Percentiles rank a stretch among this genome's conserved stretches.
These are phyloP conservation scores for Ceyx cyanopectus DNA, from an alignment of 2,113 vertebrate species.

Conservation along the genomic window DNA sequence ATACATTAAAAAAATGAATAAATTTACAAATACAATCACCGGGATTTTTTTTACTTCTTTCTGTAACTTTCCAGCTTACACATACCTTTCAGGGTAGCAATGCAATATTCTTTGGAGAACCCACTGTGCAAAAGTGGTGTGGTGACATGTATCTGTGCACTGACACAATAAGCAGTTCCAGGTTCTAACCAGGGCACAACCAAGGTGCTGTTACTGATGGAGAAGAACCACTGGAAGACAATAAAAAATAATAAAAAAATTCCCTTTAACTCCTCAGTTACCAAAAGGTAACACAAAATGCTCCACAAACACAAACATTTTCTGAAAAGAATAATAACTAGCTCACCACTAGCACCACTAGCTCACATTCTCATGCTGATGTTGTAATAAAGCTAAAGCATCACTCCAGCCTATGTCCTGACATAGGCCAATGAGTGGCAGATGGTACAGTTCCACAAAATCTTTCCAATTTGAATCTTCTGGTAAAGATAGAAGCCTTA, in stretches of 20 bases:
- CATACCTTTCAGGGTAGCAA: conserved; percentile 78
- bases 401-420: not conserved
- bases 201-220: conserved; percentile 66
- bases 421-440: not conserved
- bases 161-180: conserved; percentile 77
- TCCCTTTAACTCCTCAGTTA: not conserved
- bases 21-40: not conserved
- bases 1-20: not conserved
- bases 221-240: conserved; percentile 74
- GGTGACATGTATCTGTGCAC: conserved; percentile 52
- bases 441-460: not conserved
- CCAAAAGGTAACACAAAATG: not conserved
- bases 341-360: not conserved
- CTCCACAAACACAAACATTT: not conserved
- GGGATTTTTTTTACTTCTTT: not conserved
- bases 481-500: not conserved
- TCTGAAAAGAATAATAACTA: not conserved
- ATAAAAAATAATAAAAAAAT: not conserved
- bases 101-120: conserved; percentile 72
- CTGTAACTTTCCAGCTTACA: not conserved
- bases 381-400: not conserved
- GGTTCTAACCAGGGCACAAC: conserved; percentile 72
- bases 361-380: not conserved
- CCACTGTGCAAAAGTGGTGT: conserved; percentile 26
- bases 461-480: not conserved